Base-by-base conservation (phyloP, 2,888 invertebrate species). In the Ichneumon xanthorius region DNA sequence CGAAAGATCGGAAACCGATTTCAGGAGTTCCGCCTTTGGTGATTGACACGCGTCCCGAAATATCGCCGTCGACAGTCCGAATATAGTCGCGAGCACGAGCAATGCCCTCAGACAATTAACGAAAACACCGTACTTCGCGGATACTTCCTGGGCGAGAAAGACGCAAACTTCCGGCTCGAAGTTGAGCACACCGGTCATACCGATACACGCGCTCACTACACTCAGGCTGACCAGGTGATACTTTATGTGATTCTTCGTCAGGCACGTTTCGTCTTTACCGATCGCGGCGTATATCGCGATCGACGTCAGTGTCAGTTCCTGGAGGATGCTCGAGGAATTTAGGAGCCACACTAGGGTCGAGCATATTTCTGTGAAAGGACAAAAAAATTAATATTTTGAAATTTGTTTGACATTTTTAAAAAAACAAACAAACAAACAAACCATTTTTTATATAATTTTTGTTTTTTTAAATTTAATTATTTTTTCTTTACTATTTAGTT, bases 221-320 rank as follows among this genome's bases (percentile, higher is more conserved):
- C 94, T 94, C 63, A 95, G 89, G 53, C 95, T 95, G 58, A 93
- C 94, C 84, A 95, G 86, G 87, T 95, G 95, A 87, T 95, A 95
- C 80, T 93, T 92, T 2, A 94, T 87, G 70, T 94, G 94, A 67
- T 94, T 94, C 84, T 93, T 93, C 55, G 93, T 93, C n/a, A 93
- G 76, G n/a, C 88, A 89, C 3, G 88, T 80, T 61, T 94, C 93
- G 7, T 93, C 91, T n/a, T 88, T 88, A 14, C 88, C 89, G 78
- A 89, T 90, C 63, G 92, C 92, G 0, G 93, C 91, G 87, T 93
- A 93, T 11, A 93, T 90, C 53, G 93, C 94, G 81, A 95, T 93
- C 48, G 95, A 94, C 1, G 94, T 93, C 26, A 95, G 89, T 14
- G 94, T 94, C 70, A 94, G 90, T 37, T 94, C 94, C 87, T 95